Conservation (phyloP, 1,140 invertebrate genomes). For the Sycobia sp. region DNA sequence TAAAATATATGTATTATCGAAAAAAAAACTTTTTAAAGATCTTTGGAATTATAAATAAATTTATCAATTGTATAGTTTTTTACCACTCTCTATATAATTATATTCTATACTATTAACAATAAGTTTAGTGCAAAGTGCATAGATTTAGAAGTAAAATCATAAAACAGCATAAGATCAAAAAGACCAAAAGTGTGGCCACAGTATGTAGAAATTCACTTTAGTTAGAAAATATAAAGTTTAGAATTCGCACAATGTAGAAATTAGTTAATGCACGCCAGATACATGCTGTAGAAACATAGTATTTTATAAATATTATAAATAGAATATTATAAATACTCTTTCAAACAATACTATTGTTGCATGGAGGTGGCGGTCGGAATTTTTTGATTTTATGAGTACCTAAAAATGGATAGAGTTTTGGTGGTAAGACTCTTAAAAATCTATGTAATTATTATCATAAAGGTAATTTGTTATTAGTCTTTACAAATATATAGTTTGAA, state of each 20-base stretch:
- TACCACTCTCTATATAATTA: neutral
- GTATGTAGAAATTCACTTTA: constrained; percentile 15
- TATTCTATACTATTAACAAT: no score
- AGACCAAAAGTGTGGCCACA: neutral
- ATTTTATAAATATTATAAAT: no score
- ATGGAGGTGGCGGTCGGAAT: constrained; percentile 27
- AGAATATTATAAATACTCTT: no score
- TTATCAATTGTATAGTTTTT: neutral
- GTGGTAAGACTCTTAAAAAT: no score
- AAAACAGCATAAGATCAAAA: neutral
- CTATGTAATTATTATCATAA: no score
- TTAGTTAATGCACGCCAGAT: constrained; percentile 4
- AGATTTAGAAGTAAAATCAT: no score
- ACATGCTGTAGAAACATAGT: neutral
- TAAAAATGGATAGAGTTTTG: no score
- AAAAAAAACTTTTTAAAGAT: neutral
- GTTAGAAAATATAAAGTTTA: constrained; percentile 8
- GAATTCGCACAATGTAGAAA: neutral
- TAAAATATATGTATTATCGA: neutral
- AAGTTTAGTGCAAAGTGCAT: no score
- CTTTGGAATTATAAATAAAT: no score
- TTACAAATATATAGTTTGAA: no score
- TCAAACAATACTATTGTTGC: constrained; percentile 13
- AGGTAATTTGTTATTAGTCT: no score
- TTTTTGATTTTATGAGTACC: no score